Conservation (phyloP, 92 coral and sea anemone species). For the Galaxea fascicularis region DNA sequence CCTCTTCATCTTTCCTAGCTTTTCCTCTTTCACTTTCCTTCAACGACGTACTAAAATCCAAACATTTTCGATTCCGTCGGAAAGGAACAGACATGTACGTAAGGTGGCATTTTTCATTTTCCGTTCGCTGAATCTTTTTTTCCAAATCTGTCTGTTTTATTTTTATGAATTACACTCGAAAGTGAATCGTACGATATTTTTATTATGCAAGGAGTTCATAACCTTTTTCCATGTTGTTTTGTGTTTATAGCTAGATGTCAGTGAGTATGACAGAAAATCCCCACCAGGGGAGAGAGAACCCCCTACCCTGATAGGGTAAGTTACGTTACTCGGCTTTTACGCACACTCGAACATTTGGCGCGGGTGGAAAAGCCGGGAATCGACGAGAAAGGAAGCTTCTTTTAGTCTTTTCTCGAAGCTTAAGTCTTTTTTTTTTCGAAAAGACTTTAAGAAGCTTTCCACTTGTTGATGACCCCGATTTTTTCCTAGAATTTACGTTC, state of each 20-base stretch:
- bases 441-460: slow-evolving; percentile 51
- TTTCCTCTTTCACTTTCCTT: too few relatives aligned
- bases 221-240: too few relatives aligned
- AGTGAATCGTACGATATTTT: too few relatives aligned
- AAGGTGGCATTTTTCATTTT: too few relatives aligned
- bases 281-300: neutral
- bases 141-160: too few relatives aligned
- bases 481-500: neutral
- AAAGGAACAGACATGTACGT: too few relatives aligned
- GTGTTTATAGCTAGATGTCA: neutral
- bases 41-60: too few relatives aligned
- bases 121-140: too few relatives aligned
- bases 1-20: too few relatives aligned
- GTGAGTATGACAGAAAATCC: neutral
- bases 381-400: slow-evolving; percentile 45
- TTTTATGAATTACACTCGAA: too few relatives aligned
- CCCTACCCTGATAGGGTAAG: neutral
- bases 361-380: slow-evolving; percentile 39
- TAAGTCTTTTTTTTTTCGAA: neutral
- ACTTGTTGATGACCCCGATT: slow-evolving; percentile 25
- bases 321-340: neutral
- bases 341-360: slow-evolving; percentile 11
- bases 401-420: slow-evolving; percentile 33
- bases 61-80: too few relatives aligned
- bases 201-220: too few relatives aligned